Evolutionary conservation across 2,888 invertebrate species (phyloP).

Genomic region (Resseliella maxima): DNA sequence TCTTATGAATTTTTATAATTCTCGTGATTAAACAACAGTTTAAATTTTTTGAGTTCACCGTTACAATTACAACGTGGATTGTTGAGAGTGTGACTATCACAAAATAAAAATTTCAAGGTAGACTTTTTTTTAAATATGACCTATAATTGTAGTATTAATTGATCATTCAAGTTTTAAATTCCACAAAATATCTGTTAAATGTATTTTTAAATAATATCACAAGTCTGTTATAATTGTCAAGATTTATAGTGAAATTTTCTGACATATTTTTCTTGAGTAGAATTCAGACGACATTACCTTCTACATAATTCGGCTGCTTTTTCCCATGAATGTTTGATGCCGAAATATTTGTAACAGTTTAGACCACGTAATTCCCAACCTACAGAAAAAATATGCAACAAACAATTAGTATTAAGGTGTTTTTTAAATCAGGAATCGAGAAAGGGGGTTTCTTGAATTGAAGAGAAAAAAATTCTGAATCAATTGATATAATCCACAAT

Average conservation of each 20-base stretch:
- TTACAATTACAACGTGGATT: too few species aligned
- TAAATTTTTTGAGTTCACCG: too few species aligned
- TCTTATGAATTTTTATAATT: too few species aligned
- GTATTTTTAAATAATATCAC: background rate
- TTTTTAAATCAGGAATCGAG: too few species aligned
- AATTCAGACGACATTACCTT: conserved; percentile 73
- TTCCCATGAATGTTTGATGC: conserved; percentile 95
- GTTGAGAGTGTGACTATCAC: too few species aligned
- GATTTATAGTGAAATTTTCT: background rate
- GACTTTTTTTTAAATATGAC: too few species aligned
- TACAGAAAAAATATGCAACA: conserved; percentile 65
- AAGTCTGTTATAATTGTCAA: background rate
- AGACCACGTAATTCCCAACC: conserved; percentile 93
- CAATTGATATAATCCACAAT: too few species aligned
- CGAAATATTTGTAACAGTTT: conserved; percentile 95
- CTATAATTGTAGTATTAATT: background rate
- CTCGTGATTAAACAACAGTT: too few species aligned
- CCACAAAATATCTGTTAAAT: background rate
- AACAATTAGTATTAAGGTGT: background rate
- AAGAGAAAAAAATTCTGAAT: too few species aligned
- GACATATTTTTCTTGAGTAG: background rate
- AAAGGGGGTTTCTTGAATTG: too few species aligned
- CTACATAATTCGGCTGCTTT: conserved; percentile 94
- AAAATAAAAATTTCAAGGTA: too few species aligned
- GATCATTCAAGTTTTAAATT: background rate